Percentiles rank a stretch among this genome's conserved stretches.
phyloP scores from a whole-genome alignment of 2,113 vertebrate species.

The Dromas ardeola region DNA sequence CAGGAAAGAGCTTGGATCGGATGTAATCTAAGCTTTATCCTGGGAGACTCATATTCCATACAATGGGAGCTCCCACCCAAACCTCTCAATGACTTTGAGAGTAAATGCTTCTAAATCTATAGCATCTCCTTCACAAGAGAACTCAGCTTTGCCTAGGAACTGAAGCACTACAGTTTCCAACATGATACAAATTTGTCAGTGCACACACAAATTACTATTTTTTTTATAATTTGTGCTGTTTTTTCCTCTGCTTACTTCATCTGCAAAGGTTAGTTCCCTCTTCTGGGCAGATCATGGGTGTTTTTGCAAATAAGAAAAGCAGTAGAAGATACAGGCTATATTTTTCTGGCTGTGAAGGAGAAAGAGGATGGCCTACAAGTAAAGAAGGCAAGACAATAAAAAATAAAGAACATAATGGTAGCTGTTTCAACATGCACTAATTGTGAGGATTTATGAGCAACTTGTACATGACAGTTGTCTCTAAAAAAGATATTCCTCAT shows the following conservation, averaged over 20 bases:
- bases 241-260: not conserved
- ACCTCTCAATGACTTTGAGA: not conserved
- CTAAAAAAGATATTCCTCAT: not conserved
- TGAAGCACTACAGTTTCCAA: not conserved
- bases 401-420: not conserved
- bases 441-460: slow-evolving; percentile 2
- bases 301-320: not conserved
- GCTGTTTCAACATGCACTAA: slow-evolving; percentile 8
- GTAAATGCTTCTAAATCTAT: not conserved
- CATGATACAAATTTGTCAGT: not conserved
- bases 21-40: not conserved
- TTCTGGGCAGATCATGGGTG: not conserved
- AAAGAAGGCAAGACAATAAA: not conserved
- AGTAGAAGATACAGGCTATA: not conserved
- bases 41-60: not conserved
- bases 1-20: not conserved
- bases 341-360: not conserved
- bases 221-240: not conserved
- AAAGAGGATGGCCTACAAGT: not conserved
- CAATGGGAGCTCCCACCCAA: not conserved
- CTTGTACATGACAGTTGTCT: not conserved
- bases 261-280: not conserved
- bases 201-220: not conserved
- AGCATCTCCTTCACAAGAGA: not conserved
- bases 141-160: not conserved